Evolutionary conservation across 64 coral and sea anemone species (phyloP), one percentile per base, ranked within the genome.

Genomic region (Acropora tenuis): DNA sequence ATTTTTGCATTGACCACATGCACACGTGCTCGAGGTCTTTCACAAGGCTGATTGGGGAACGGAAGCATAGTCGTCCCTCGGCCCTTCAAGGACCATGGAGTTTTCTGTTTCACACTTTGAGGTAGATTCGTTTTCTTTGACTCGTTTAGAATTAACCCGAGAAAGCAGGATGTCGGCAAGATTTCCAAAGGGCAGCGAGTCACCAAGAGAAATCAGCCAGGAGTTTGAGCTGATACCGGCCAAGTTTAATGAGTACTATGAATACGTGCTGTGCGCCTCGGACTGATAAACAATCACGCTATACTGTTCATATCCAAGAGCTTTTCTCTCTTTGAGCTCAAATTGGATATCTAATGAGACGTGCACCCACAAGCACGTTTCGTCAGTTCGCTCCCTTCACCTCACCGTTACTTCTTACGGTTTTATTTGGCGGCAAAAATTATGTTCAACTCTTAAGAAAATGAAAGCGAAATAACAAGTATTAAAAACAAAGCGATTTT

Each of bases 171-270:
- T 19, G 7, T 3, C 45, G 6, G 8, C 82, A 69, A 85, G 65
- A 85, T 49, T 18, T 12, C 48, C 43, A 12, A 69, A 11, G 45
- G 19, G 20, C 13, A 48, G 16, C 13, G 46, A 48, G 43, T 78
- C 75, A 48, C 75, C 15, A 42, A 4, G 45, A 13, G 16, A 48
- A 11, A 20, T 48, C 44, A 72, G 17, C 45, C 13, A 80, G 43
- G 91, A 87, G 42, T 93, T 93, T 79, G 91, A 86, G 2, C 59
- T 93, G 13, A 52, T 87, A 65, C 91, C 91, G 55, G 20, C 47
- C 41, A 86, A 77, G 10, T 93, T 93, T 87, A 43, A 13, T 18
- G 91, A 87, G 17, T 93, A 87, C 42, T 93, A 93, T 6, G 91
- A 93, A 59, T 74, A 93, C 30, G 84, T 93, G 11, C 50, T 93